These are phyloP conservation scores for Hepsetus odoe DNA, from an alignment of 2,113 vertebrate genomes.

Conservation along the genomic window DNA sequence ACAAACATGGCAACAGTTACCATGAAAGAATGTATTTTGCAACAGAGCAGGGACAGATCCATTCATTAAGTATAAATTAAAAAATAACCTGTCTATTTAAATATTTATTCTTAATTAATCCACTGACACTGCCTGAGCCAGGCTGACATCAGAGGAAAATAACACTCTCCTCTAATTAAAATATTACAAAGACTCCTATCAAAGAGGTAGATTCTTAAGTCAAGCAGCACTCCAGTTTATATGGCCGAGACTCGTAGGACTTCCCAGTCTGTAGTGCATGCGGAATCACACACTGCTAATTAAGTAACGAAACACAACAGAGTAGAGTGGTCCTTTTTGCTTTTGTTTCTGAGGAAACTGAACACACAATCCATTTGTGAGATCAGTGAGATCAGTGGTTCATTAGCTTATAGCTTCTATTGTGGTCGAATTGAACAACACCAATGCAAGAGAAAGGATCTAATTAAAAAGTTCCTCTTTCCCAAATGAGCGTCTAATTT, in stretches of 20 bases:
- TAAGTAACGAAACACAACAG: neutral
- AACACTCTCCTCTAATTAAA: neutral
- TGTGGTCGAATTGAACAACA: neutral
- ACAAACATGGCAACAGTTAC: neutral
- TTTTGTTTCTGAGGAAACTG: neutral
- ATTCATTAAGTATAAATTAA: neutral
- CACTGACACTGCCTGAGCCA: neutral
- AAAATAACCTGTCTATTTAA: neutral
- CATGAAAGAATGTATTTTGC: neutral
- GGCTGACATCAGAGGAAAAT: neutral
- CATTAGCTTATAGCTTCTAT: neutral
- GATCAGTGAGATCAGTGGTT: conserved; percentile 7
- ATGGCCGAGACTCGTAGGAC: neutral
- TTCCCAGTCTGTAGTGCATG: neutral
- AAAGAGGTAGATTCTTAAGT: neutral
- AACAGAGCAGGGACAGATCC: neutral
- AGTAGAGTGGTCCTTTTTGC: neutral
- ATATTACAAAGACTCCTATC: neutral
- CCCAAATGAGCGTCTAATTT: neutral
- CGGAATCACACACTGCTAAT: conserved; percentile 10
- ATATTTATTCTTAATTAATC: neutral
- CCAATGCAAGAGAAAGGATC: neutral
- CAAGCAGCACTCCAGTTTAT: neutral
- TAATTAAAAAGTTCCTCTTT: neutral
- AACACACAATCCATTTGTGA: neutral